A percentile compares a stretch with the other conserved stretches of the same genome.
phyloP scores from a whole-genome alignment of 2,888 invertebrate species.

The Urechis unicinctus region DNA sequence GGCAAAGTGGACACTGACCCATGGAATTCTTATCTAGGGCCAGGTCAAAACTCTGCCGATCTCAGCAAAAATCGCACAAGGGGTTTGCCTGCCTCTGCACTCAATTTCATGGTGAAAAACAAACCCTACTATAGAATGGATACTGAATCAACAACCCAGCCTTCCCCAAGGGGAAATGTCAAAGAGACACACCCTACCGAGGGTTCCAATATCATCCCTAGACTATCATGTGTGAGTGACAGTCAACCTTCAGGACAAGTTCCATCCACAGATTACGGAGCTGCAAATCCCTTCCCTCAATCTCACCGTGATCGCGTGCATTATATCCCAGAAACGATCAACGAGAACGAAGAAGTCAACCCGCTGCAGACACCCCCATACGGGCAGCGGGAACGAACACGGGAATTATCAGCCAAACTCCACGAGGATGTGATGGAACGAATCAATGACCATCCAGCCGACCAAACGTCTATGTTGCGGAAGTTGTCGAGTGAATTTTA shows the following conservation, averaged over 20 bases:
- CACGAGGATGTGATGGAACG: neutral
- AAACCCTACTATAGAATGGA: neutral
- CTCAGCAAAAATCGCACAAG: neutral
- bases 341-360: neutral
- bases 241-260: neutral
- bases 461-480: neutral
- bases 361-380: too few relatives aligned
- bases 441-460: neutral
- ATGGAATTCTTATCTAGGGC: too few relatives aligned
- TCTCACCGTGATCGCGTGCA: too few relatives aligned
- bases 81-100: neutral
- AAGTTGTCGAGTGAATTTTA: neutral
- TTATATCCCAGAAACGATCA: neutral
- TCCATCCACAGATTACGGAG: neutral
- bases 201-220: too few relatives aligned
- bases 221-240: too few relatives aligned
- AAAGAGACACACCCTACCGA: neutral
- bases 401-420: neutral
- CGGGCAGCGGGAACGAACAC: too few relatives aligned
- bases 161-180: too few relatives aligned
- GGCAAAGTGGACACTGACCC: too few relatives aligned
- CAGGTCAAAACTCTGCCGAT: too few relatives aligned
- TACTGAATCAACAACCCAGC: too few relatives aligned
- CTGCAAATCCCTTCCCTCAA: neutral
- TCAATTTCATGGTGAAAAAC: neutral